Evolutionary conservation across 2,113 vertebrate genomes (phyloP), one percentile per base, ranked within the genome.

Genomic region (Oncorhynchus tshawytscha): DNA sequence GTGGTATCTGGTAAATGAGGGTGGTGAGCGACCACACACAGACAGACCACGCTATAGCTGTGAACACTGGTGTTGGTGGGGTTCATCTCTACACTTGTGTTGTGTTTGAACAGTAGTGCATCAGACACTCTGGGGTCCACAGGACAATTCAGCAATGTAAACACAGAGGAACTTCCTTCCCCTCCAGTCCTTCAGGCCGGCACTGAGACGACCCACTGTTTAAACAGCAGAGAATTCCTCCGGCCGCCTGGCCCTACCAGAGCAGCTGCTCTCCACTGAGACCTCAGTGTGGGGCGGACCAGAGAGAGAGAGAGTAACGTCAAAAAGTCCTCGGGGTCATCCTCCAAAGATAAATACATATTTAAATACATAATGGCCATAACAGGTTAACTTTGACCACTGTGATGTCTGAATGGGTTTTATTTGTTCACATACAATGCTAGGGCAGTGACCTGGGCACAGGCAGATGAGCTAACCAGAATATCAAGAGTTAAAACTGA

Each of bases 141-240:
- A 89, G 89, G 89, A 92, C 91, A 92, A 92, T 92, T 92, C 92
- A 92, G 92, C 94, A 94, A 94, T 93, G 90, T 93, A 95, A 96
- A 96, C 94, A 95, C 78, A 88, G 80, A 86, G 85, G 90, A 86
- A 94, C 91, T 92, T 91, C 91, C 94, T 92, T 94, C 91, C 85
- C 88, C 88, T 84, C 78, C 62, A 81, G 86, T 89, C 82, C 89
- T 93, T 88, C 90, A 91, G 84, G 90, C 88, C 89, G 86, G 87
- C 82, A 74, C 88, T 90, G 90, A 91, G 89, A 89, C 82, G 66
- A 84, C 82, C 86, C 90, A 86, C 91, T 93, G 88, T 92, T 92
- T 90, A 90, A 92, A 93, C 89, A 92, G 83, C 82, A 85, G 84
- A 82, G 86, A 88, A 92, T 92, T 92, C 91, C 90, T 89, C 81